These are phyloP conservation scores for Chironomus riparius DNA, from an alignment of 2,888 invertebrate species.

Conservation along the genomic window DNA sequence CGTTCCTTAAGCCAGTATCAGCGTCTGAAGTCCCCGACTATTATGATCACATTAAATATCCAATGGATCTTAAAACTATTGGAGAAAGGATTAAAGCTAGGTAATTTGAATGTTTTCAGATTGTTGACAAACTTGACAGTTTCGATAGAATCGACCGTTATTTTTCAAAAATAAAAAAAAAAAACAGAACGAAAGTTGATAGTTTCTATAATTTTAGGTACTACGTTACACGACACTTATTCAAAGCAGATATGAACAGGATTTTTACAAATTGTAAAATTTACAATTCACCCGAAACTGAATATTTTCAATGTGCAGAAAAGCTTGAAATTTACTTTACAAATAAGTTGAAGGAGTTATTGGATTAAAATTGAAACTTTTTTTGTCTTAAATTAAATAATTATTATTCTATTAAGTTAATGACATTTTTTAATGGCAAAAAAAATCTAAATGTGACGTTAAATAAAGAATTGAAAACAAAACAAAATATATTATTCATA, in stretches of 20 bases:
- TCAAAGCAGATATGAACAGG: conserved; percentile 92
- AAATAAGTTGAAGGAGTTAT: conserved; percentile 75
- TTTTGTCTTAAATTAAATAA: background rate
- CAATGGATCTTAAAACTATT: conserved; percentile 73
- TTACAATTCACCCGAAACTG: conserved; percentile 91
- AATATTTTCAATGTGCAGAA: conserved; percentile 69
- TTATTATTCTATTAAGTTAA: background rate
- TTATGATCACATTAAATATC: conserved; percentile 93
- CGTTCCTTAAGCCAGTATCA: conserved; percentile 86
- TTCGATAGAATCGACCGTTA: background rate
- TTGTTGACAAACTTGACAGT: too few relatives aligned
- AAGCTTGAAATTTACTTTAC: conserved; percentile 87
- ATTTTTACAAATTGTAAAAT: conserved; percentile 94
- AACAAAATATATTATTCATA: background rate
- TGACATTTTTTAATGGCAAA: too few relatives aligned
- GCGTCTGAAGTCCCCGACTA: conserved; percentile 89
- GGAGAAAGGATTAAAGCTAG: conserved; percentile 41
- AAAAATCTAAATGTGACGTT: too few relatives aligned
- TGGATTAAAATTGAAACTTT: background rate
- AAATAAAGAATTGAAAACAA: too few relatives aligned
- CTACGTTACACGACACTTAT: conserved; percentile 79
- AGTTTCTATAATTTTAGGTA: conserved; percentile 47
- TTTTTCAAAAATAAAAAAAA: too few relatives aligned
- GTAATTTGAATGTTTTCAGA: conserved; percentile 6
- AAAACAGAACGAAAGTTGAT: too few relatives aligned